These are phyloP conservation scores for Cuniculus paca DNA, from an alignment of 2,797 vertebrate species.

Conservation along the genomic window DNA sequence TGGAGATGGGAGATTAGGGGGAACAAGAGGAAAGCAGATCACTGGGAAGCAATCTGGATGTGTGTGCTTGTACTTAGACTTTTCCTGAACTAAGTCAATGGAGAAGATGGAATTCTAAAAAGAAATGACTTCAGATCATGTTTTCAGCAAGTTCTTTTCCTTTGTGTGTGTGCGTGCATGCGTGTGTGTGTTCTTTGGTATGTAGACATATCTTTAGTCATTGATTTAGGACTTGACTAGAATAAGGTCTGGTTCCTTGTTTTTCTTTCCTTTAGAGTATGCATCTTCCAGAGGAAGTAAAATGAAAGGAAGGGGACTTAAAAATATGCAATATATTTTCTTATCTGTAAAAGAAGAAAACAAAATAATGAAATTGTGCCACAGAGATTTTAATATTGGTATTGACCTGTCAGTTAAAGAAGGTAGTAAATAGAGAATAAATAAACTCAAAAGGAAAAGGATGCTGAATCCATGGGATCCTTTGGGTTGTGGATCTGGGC, in stretches of 20 bases:
- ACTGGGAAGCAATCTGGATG: background rate
- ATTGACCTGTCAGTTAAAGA: background rate
- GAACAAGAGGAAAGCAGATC: background rate
- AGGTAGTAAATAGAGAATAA: conserved; percentile 10
- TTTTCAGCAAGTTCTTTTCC: background rate
- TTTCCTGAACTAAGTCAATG: conserved; percentile 45
- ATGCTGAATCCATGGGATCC: background rate
- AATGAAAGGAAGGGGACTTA: background rate
- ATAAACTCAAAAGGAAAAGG: background rate
- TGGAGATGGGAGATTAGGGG: background rate
- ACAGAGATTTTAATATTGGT: background rate
- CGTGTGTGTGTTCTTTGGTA: background rate
- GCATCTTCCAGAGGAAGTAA: conserved; percentile 18
- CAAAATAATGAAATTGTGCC: background rate
- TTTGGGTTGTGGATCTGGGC: background rate
- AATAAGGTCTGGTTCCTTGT: background rate
- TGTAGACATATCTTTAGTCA: background rate
- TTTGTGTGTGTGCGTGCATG: background rate
- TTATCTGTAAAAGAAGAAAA: conserved; percentile 25
- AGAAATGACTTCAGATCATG: conserved; percentile 26
- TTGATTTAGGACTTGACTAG: background rate
- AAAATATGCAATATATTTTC: background rate
- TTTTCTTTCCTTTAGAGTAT: conserved; percentile 37
- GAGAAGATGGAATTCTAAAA: conserved; percentile 40
- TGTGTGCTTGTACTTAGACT: background rate